Evolutionary conservation across 2,797 vertebrate genomes (phyloP), one percentile per base, ranked within the genome.

Genomic region (Gymnothorax reevesii): DNA sequence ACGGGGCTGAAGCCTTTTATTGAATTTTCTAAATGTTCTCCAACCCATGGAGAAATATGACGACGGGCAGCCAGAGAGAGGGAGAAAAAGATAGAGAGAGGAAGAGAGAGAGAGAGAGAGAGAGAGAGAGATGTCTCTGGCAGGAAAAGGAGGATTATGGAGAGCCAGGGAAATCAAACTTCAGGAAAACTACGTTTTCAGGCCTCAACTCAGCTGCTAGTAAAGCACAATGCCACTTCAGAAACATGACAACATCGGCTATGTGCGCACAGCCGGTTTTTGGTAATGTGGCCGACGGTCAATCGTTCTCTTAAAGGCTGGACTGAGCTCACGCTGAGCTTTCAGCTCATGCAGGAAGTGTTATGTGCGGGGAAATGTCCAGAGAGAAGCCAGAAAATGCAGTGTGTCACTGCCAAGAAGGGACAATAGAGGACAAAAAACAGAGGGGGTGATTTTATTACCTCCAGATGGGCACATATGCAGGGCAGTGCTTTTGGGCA

Each of bases 341-440:
- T 27, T 77, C 15, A 49, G 20, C 73, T 77, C 27, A 1, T 9
- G 77, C 22, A n/a, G 12, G 52, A 55, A 54, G 55, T 12, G 9
- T 17, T 55, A 80, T 2, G 55, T 2, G 57, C 57, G 13, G 80
- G 80, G 17, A 27, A 59, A 57, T 57, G 55, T 83, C 80, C 80
- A 20, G 4, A 59, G 80, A 54, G 55, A 59, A 17, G 80, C 55
- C 80, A 83, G 80, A 54, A 25, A 57, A 59, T 33, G 5, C 17
- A 27, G 10, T 59, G n/a, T 6, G 55, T 12, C 80, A 15, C 59
- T 83, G 80, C 80, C 80, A 83, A 59, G 80, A 66, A 84, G 27
- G 2, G 27, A 17, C 33, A 4, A 60, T 49, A 52, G 59, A 66
- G 20, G 77, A 66, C 6, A 7, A 80, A n/a, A 52, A 80, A n/a